These are phyloP conservation scores for Charaxes varanes DNA, from an alignment of 1,140 invertebrate genomes.

Conservation along the genomic window DNA sequence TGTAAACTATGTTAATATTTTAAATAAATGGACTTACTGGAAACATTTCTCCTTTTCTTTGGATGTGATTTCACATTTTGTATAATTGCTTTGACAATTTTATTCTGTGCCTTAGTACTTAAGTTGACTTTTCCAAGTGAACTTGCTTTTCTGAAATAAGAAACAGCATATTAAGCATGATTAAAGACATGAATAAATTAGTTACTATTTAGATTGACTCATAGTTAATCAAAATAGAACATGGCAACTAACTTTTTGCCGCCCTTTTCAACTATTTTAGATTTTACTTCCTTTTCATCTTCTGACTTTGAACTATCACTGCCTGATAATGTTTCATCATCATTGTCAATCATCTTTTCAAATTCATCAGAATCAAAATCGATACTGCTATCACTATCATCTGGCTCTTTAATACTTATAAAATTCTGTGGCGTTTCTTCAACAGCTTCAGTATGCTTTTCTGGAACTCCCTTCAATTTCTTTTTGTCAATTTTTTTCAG, in stretches of 20 bases:
- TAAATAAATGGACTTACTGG: no score
- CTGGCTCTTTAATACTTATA: conserved; percentile 31
- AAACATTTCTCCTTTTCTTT: no score
- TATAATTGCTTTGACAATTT: no score
- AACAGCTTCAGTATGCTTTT: conserved; percentile 28
- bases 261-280: neutral
- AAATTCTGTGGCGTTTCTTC: conserved; percentile 35
- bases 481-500: neutral
- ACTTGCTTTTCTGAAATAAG: no score
- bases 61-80: no score
- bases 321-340: conserved; percentile 15
- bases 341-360: conserved; percentile 38
- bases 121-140: no score
- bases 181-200: no score
- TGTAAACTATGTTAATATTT: no score
- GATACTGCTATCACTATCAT: conserved; percentile 38
- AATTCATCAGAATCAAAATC: conserved; percentile 58
- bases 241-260: neutral
- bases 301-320: conserved; percentile 21
- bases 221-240: no score
- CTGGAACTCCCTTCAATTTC: conserved; percentile 13
- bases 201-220: no score
- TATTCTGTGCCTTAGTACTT: no score
- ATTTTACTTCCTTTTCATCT: conserved; percentile 6
- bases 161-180: no score